Conservation (phyloP, 2,113 vertebrate species). For the Notarius quadriscutis region DNA sequence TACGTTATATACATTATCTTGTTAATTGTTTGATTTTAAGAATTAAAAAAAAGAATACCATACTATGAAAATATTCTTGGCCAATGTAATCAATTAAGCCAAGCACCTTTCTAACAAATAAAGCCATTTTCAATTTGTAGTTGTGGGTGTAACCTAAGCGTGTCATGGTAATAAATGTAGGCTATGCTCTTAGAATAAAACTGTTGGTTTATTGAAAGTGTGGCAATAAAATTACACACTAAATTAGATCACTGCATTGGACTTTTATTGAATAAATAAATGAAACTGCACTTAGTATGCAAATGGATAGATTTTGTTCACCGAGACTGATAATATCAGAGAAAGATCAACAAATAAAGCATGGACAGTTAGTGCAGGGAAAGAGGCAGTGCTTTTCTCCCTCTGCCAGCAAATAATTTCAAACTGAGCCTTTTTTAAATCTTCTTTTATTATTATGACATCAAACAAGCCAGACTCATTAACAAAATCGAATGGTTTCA, state of each 20-base stretch:
- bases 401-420: not conserved
- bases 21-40: not conserved
- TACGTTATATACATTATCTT: not conserved
- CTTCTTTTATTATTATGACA: not conserved
- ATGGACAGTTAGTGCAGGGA: not conserved
- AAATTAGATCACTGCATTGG: conserved; percentile 5
- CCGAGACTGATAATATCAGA: conserved; percentile 6
- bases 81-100: not conserved
- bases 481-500: not conserved
- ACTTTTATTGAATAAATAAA: conserved; percentile 24
- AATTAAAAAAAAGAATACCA: not conserved
- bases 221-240: conserved; percentile 10
- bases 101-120: not conserved
- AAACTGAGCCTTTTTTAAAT: not conserved
- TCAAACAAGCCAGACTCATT: not conserved
- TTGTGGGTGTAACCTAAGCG: conserved; percentile 16
- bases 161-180: conserved; percentile 18
- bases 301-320: conserved; percentile 25
- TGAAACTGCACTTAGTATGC: conserved; percentile 16
- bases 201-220: not conserved
- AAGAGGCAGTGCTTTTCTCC: not conserved
- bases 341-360: not conserved
- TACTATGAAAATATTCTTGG: not conserved
- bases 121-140: conserved; percentile 18
- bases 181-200: conserved; percentile 15